phyloP scores from a whole-genome alignment of 2,888 invertebrate genomes.

The Deroplatys truncata region DNA sequence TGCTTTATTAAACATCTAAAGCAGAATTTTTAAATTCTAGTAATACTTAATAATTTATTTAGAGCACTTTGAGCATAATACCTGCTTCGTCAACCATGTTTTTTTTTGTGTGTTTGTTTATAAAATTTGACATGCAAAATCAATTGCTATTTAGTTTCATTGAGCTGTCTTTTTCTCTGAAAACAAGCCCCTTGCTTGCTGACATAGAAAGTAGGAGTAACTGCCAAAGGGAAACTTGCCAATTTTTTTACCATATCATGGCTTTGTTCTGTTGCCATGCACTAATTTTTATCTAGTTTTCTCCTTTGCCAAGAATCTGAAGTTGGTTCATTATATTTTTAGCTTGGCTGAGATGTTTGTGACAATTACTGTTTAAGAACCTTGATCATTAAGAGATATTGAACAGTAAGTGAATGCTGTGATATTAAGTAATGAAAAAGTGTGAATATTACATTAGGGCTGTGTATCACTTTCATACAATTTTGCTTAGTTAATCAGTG shows the following conservation, averaged over 20 bases:
- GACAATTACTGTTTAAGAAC: not conserved
- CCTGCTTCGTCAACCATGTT: no score
- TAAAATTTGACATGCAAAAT: not conserved
- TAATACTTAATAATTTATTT: no score
- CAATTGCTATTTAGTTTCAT: not conserved
- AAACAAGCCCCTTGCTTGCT: not conserved
- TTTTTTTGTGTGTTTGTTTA: no score
- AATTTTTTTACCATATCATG: not conserved
- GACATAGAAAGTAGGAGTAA: not conserved
- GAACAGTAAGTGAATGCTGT: not conserved
- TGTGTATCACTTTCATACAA: not conserved
- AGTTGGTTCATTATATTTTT: not conserved
- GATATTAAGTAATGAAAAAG: not conserved
- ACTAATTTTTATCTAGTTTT: not conserved
- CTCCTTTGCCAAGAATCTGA: not conserved
- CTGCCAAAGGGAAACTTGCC: not conserved
- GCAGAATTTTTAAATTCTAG: no score
- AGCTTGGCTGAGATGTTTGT: not conserved
- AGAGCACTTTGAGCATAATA: no score
- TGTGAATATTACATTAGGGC: not conserved
- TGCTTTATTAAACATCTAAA: no score
- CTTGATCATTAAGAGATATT: not conserved
- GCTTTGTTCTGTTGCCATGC: not conserved
- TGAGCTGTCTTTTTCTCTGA: not conserved
- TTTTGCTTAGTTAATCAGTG: not conserved